Evolutionary conservation across 37 sponge, comb jelly and placozoan genomes (phyloP), one percentile per base, ranked within the genome.

Genomic region (Hormiphora californensis): DNA sequence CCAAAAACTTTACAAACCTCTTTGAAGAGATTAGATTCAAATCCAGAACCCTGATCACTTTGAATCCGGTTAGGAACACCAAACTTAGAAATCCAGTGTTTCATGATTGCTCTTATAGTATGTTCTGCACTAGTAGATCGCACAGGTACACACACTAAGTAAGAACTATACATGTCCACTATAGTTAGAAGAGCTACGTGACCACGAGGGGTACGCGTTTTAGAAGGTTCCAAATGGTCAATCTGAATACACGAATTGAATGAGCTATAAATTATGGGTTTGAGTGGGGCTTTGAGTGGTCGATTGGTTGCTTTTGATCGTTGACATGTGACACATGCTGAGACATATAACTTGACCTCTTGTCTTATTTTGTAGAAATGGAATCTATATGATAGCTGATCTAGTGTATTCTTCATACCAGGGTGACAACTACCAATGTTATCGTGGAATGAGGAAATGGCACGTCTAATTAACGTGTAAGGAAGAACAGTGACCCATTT

Each of bases 291-390:
- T 7, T 38, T 21, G 1, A 17, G 15, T 36, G 15, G 35, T 33
- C 15, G 32, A 17, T 21, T n/a, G n/a, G n/a, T 8, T 28, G 32
- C 38, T 19, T 65, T 65, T 7, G 67, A 35, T 28, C 67, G 32
- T 32, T 19, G 38, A 65, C 67, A 65, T n/a, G n/a, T n/a, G n/a
- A 65, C 34, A 33, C 67, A 65, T 9, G 38, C 35, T 9, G 30
- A 35, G 35, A 65, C 35, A 28, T 65, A 65, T 38, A 65, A 38
- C 35, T 65, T 28, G 35, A 65, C 32, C 67, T 65, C 67, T 17
- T 28, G 3, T 65, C 35, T 65, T 35, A 65, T 35, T 65, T 65
- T 65, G 67, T 65, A 65, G 37, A 65, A 65, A 17, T 65, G 35
- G 37, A 34, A 65, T 5, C 28, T 21, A 36, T 33, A 36, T 19